Evolutionary conservation across 1,140 invertebrate genomes (phyloP), one percentile per base, ranked within the genome.

Genomic region (Mylabris phalerata): DNA sequence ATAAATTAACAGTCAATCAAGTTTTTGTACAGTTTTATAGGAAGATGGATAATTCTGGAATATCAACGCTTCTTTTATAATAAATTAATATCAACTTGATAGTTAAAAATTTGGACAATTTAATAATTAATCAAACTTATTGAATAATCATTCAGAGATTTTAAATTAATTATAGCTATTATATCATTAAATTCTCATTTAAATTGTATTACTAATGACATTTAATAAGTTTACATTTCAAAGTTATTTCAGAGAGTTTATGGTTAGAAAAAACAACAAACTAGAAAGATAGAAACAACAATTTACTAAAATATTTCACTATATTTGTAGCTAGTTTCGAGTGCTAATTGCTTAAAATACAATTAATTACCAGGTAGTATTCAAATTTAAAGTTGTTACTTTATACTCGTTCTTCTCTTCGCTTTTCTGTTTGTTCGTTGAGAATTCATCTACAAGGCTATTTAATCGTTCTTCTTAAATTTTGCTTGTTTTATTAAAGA

Each of bases 361-460:
- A 57, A 61, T 61, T 61, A 61, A 61, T 61, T 61, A 61, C 58
- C 52, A 56, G 32, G 7, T 32, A 47, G 55, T 58, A 61, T 61
- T 58, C 49, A 44, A 50, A 55, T 60, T 60, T 55, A 55, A 60
- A 60, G 44, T 51, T 46, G 44, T 54, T 46, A 26, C 42, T 27
- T 54, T 46, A 54, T 46, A 54, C 45, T 46, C 51, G 46, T 11
- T 54, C 46, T 54, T 42, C 24, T 44, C 7, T 32, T 32, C 32
- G 4, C 32, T 19, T 19, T 32, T 32, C 4, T 32, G 32, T 32
- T 4, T 4, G 32, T 32, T 32, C 32, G 4, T 32, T 32, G 4
- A 7, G 7, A 32, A 32, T 32, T 7, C 7, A 19, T 19, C 19
- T 19, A 19, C 19, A 19, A 19, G 32, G 32, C n/a, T 42, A 42